phyloP scores from a whole-genome alignment of 2,797 vertebrate species.

The Myotis myotis region DNA sequence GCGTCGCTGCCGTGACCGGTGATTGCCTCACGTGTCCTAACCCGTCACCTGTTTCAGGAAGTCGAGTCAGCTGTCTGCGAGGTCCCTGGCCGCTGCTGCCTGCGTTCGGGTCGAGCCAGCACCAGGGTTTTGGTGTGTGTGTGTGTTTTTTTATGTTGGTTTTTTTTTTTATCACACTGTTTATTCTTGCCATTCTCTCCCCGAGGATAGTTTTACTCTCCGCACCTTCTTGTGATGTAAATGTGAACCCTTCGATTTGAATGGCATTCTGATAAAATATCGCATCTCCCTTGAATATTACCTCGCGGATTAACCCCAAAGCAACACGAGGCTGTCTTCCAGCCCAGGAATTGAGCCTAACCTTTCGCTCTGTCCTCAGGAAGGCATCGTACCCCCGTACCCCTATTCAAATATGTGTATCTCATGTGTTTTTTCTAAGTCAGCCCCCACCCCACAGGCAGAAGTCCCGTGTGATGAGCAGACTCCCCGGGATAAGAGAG shows the following conservation, averaged over 20 bases:
- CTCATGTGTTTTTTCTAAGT: conserved; percentile 31
- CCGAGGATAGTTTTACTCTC: conserved; percentile 87
- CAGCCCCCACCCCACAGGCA: conserved; percentile 65
- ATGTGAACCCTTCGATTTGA: conserved; percentile 97
- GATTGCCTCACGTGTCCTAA: conserved; percentile 31
- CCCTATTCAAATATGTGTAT: conserved; percentile 84
- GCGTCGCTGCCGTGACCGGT: conserved; percentile 47
- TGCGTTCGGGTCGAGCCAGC: conserved; percentile 57
- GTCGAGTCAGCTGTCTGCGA: conserved; percentile 52
- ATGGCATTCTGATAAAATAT: conserved; percentile 97
- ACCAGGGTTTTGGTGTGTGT: too few relatives aligned
- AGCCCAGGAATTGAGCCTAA: conserved; percentile 30
- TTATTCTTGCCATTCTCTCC: conserved; percentile 90
- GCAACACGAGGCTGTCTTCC: conserved; percentile 72
- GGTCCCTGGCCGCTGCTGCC: background rate
- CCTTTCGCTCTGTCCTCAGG: conserved; percentile 31
- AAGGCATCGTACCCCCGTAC: conserved; percentile 75
- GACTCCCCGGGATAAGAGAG: conserved; percentile 86
- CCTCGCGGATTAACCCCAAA: conserved; percentile 88
- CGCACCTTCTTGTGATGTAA: conserved; percentile 96
- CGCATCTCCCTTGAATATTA: conserved; percentile 85
- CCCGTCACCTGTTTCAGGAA: conserved; percentile 61
- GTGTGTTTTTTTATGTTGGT: too few relatives aligned
- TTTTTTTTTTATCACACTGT: conserved; percentile 79
- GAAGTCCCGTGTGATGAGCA: conserved; percentile 84